These are phyloP conservation scores for Meleagris gallopavo DNA, from an alignment of 2,113 vertebrate species.

Conservation along the genomic window DNA sequence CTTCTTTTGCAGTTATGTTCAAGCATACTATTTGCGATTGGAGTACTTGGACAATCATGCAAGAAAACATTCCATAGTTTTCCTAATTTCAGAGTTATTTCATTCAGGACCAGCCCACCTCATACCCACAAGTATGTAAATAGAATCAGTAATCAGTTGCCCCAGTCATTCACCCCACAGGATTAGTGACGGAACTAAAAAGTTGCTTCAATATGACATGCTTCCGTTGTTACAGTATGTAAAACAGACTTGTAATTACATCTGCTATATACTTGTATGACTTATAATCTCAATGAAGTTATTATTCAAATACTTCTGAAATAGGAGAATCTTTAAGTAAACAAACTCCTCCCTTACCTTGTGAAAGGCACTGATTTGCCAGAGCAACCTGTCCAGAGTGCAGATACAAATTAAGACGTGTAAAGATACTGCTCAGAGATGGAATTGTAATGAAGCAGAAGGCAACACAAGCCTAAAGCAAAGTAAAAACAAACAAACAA, in stretches of 20 bases:
- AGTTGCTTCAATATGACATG: not conserved
- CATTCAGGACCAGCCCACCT: not conserved
- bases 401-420: constrained; percentile 92
- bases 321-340: not conserved
- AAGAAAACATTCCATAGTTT: not conserved
- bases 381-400: constrained; percentile 94
- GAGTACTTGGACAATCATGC: not conserved
- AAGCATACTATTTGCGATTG: not conserved
- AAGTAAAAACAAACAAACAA: not conserved
- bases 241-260: not conserved
- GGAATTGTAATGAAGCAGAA: constrained; percentile 99
- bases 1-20: not conserved
- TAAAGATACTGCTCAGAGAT: constrained; percentile 92
- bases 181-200: not conserved
- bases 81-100: not conserved
- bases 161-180: not conserved
- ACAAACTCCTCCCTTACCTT: constrained; percentile 82
- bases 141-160: not conserved
- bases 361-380: constrained; percentile 98
- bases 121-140: not conserved
- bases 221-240: not conserved
- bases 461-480: constrained; percentile 91
- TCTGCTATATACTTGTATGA: not conserved
- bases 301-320: not conserved
- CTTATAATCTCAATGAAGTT: not conserved